phyloP scores from a whole-genome alignment of 2,113 vertebrate genomes.

The Datnioides undecimradiatus region DNA sequence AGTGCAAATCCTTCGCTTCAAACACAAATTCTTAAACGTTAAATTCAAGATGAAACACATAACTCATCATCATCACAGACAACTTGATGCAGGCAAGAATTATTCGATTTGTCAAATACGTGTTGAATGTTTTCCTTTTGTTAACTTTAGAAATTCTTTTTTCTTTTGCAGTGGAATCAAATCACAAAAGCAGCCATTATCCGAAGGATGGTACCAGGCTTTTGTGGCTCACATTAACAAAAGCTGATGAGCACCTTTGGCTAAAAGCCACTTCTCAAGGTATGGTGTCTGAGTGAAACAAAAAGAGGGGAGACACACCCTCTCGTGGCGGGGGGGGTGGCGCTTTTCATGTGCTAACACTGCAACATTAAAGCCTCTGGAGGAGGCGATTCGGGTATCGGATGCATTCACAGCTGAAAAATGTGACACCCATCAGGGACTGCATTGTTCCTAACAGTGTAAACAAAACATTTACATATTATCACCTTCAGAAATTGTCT shows the following conservation, averaged over 20 bases:
- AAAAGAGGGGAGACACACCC: conserved; percentile 29
- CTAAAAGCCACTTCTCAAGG: conserved; percentile 19
- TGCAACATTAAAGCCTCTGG: background rate
- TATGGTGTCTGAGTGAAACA: background rate
- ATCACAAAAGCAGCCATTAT: background rate
- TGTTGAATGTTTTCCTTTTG: too few species aligned
- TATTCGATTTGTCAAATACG: background rate
- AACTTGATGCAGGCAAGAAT: background rate
- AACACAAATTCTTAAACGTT: too few species aligned
- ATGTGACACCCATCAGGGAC: conserved; percentile 1
- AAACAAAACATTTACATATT: conserved; percentile 5
- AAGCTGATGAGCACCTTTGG: background rate
- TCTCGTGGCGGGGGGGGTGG: background rate
- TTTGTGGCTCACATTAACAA: background rate
- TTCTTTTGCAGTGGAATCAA: background rate
- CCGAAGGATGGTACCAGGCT: background rate
- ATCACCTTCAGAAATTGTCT: background rate
- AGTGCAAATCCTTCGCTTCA: background rate
- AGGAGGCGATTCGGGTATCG: conserved; percentile 4
- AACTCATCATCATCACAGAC: too few species aligned
- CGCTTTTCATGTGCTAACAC: conserved; percentile 33
- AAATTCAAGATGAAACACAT: too few species aligned
- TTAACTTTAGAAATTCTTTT: too few species aligned
- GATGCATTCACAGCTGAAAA: conserved; percentile 6
- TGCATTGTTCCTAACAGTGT: conserved; percentile 4